Base-by-base conservation (phyloP, 2,888 invertebrate genomes). In the Hedychridium roseum region DNA sequence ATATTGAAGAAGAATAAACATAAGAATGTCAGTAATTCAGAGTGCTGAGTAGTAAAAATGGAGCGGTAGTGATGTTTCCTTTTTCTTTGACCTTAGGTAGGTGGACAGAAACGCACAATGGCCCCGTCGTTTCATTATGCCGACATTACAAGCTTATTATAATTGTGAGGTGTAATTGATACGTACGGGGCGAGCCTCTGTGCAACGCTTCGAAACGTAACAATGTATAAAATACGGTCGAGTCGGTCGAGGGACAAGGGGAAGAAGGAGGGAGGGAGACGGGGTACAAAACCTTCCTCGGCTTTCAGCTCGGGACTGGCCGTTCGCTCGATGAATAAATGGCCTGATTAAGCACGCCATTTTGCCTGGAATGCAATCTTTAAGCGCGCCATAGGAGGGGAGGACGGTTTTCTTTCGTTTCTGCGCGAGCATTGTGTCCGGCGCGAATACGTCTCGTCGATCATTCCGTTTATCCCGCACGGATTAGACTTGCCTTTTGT, bases 271-370 rank as follows among this genome's bases (percentile, higher is more conserved):
- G 38, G 41, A 46, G 40, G 30, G 27, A 27, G 17, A 18, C 27
- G 34, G 21, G 31, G 27, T 23, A 58, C 52, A 56, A 57, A 60
- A 58, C 49, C 50, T 42, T 28, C 42, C 40, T 47, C 52, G 45
- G 54, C 57, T 59, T 60, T 60, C 54, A 50, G 26, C 21, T 11
- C 15, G 28, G 36, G 43, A 17, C 41, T 48, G 50, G 34, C 41
- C 54, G 57, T 50, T 52, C n/a, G 48, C 54, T 43, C 52, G 50
- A 55, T 63, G 70, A 71, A 73, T 70, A 73, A 73, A 70, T 66
- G 66, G 70, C 58, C 66, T 71, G 71, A 73, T 73, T 73, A 70
- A 72, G 64, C 54, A 59, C 64, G 67, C 71, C 68, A 70, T 68
- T 72, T 72, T 68, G 60, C 50, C 44, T 66, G 66, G 68, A 71